Conservation (phyloP, 2,888 invertebrate species). For the Drosophila neutralis region DNA sequence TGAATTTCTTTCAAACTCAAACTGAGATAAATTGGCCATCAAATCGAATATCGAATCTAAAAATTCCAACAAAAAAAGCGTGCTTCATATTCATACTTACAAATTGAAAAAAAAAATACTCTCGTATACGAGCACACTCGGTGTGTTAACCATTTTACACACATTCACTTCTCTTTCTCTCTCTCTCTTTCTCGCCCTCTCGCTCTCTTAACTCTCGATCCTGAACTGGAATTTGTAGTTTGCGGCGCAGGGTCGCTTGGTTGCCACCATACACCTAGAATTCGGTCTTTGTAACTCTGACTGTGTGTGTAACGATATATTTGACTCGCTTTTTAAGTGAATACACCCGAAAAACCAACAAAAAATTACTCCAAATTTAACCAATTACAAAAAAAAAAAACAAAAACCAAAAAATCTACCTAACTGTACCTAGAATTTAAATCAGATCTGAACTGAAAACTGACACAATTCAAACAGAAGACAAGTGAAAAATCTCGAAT, state of each 20-base stretch:
- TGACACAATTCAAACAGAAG: conserved; percentile 3
- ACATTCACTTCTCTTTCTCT: conserved; percentile 63
- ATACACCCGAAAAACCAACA: conserved; percentile 34
- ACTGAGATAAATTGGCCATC: conserved; percentile 75
- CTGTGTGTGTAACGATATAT: conserved; percentile 84
- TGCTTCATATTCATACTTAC: conserved; percentile 48
- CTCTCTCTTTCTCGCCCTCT: conserved; percentile 68
- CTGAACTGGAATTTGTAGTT: conserved; percentile 74
- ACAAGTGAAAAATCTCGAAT: conserved; percentile 55
- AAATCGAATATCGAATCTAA: conserved; percentile 31
- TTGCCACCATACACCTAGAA: conserved; percentile 84
- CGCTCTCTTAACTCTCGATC: conserved; percentile 45
- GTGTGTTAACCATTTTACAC: conserved; percentile 63
- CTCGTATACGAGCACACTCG: conserved; percentile 9
- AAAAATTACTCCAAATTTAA: conserved; percentile 29
- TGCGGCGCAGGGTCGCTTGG: conserved; percentile 83
- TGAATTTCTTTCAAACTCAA: conserved; percentile 82
- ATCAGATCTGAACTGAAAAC: conserved; percentile 25
- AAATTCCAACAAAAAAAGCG: conserved; percentile 30
- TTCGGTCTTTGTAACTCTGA: conserved; percentile 84
- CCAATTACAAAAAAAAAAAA: conserved; percentile 21
- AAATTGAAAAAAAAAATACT: conserved; percentile 4
- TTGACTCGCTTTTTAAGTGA: conserved; percentile 83
- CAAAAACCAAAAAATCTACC: conserved; percentile 31
- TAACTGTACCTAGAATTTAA: conserved; percentile 71